Percentiles rank a stretch among this genome's conserved stretches.
Evolutionary conservation across 92 coral and sea anemone genomes (phyloP).

Genomic region (Parazoanthus atlanticus): DNA sequence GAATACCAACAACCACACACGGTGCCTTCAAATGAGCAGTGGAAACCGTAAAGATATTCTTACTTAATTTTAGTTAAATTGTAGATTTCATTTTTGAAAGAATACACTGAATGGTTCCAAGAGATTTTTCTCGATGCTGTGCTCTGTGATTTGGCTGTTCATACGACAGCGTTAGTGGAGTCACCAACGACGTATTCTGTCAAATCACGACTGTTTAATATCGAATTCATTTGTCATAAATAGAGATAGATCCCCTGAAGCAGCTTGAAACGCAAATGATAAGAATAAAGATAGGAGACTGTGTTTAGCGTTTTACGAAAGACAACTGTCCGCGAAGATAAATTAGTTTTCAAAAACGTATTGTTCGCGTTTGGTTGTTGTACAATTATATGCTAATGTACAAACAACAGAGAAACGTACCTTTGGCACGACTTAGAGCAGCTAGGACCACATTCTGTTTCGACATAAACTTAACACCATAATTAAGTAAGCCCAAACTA

Average conservation of each 20-base stretch:
- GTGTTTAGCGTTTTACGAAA: background rate
- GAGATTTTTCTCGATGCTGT: background rate
- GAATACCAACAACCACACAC: background rate
- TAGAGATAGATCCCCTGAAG: too few species aligned
- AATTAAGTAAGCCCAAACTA: background rate
- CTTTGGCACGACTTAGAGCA: background rate
- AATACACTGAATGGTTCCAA: background rate
- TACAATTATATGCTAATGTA: constrained; percentile 1
- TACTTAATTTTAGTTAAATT: too few species aligned
- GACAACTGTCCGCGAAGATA: background rate
- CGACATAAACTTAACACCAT: too few species aligned
- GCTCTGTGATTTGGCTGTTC: background rate
- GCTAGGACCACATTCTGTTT: background rate
- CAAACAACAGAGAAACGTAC: background rate
- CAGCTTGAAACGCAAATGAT: background rate
- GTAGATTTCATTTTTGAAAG: background rate
- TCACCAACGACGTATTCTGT: too few species aligned
- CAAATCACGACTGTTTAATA: too few species aligned
- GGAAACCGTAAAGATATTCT: background rate
- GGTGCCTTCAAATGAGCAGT: background rate
- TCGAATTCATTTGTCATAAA: background rate
- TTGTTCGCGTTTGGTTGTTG: background rate
- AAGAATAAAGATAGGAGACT: background rate
- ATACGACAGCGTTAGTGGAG: background rate
- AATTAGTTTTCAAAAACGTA: background rate